Conservation (phyloP, 1,140 invertebrate genomes). For the Daktulosphaira vitifoliae region DNA sequence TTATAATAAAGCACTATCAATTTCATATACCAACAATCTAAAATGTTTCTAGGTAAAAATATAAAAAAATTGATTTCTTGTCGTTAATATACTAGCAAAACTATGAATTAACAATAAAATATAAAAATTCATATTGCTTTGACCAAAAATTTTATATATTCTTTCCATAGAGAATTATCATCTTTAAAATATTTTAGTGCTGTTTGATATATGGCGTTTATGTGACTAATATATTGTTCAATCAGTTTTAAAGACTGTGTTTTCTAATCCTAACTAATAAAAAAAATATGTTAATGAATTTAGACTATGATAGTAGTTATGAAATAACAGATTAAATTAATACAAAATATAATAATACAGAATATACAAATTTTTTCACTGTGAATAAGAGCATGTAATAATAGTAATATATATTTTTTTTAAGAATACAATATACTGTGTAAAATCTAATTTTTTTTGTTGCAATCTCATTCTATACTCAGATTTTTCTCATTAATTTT, state of each 20-base stretch:
- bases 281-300: background rate
- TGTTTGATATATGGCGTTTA: background rate
- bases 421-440: constrained; percentile 4
- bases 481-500: constrained; percentile 6
- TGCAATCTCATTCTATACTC: constrained; percentile 4
- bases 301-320: no score
- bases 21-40: background rate
- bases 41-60: background rate
- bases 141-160: constrained; percentile 8
- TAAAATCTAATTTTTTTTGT: constrained; percentile 26
- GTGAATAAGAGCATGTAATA: no score
- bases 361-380: no score
- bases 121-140: no score
- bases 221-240: background rate
- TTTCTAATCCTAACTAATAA: background rate
- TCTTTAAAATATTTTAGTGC: constrained; percentile 22
- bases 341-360: no score
- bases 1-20: constrained; percentile 9
- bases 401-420: background rate
- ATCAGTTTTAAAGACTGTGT: background rate
- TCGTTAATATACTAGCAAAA: no score
- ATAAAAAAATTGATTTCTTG: background rate
- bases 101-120: no score
- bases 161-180: constrained; percentile 11
- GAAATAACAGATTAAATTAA: no score